Percentiles rank a stretch among this genome's conserved stretches.
Evolutionary conservation across 2,888 invertebrate species (phyloP).

Genomic region (Tortrix viridana): DNA sequence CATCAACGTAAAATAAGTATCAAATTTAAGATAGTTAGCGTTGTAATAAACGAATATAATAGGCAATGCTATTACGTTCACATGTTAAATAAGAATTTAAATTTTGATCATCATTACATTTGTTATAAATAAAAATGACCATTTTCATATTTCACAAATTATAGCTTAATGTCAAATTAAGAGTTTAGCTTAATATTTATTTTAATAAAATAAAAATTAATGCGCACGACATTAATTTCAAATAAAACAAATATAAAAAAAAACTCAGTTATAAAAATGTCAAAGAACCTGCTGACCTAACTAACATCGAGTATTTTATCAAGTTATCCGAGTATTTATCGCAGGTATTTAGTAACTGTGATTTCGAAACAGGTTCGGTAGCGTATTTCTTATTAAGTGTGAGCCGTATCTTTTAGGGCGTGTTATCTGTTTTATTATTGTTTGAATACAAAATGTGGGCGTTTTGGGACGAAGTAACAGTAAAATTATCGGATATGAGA

Average conservation of each 20-base stretch:
- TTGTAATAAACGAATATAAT: conserved; percentile 31
- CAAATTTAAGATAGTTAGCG: conserved; percentile 22
- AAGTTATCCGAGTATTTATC: conserved; percentile 1
- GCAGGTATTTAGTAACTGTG: background rate
- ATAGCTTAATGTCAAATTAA: too few relatives aligned
- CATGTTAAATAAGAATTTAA: background rate
- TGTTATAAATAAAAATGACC: background rate
- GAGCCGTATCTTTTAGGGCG: conserved; percentile 23
- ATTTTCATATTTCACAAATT: too few relatives aligned
- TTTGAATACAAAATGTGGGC: conserved; percentile 33
- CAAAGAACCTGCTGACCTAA: background rate
- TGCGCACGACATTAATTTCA: background rate
- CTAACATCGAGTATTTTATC: background rate
- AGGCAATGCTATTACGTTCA: conserved; percentile 2
- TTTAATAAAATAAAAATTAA: background rate
- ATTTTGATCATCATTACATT: background rate
- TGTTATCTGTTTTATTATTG: conserved; percentile 33
- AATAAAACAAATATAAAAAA: background rate
- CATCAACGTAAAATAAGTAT: conserved; percentile 25
- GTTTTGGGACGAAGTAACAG: conserved; percentile 21
- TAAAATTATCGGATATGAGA: conserved; percentile 24
- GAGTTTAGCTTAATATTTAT: background rate
- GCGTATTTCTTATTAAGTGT: conserved; percentile 22
- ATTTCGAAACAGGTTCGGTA: conserved; percentile 5
- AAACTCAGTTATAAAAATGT: background rate